Conservation (phyloP, 2,113 vertebrate genomes). For the Epinephelus cyanopodus region DNA sequence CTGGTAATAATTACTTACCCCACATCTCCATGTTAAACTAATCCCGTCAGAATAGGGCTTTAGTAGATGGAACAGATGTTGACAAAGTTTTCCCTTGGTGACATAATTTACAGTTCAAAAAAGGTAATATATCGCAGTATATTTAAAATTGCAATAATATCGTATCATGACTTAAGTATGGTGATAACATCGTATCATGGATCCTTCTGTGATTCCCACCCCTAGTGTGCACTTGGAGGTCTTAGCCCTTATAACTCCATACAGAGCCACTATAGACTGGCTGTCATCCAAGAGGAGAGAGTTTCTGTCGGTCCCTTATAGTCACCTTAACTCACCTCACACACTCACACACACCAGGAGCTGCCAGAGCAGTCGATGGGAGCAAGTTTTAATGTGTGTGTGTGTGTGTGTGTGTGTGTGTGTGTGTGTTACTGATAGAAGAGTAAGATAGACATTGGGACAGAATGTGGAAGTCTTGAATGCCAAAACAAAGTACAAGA, state of each 20-base stretch:
- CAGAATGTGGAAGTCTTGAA: background rate
- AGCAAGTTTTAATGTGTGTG: slow-evolving; percentile 5
- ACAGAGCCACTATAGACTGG: background rate
- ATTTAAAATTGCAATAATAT: too few relatives aligned
- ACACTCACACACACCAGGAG: slow-evolving; percentile 11
- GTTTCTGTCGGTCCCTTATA: background rate
- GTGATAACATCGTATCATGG: too few relatives aligned
- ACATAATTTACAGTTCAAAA: too few relatives aligned
- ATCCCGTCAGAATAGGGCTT: too few relatives aligned
- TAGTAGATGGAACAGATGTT: too few relatives aligned
- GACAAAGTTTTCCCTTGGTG: too few relatives aligned
- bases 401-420: background rate
- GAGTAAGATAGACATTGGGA: background rate
- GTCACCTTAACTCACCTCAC: slow-evolving; percentile 32
- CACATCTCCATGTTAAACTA: too few relatives aligned
- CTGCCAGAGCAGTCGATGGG: slow-evolving; percentile 19
- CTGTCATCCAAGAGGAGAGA: background rate
- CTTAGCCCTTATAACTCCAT: background rate
- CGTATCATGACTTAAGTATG: too few relatives aligned
- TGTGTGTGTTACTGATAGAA: slow-evolving; percentile 8
- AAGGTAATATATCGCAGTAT: too few relatives aligned
- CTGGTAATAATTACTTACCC: too few relatives aligned
- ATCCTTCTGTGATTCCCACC: too few relatives aligned
- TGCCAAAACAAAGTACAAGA: background rate
- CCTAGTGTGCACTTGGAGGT: too few relatives aligned